Conservation (phyloP, 1,140 invertebrate genomes). For the Polypedilum pembai region DNA sequence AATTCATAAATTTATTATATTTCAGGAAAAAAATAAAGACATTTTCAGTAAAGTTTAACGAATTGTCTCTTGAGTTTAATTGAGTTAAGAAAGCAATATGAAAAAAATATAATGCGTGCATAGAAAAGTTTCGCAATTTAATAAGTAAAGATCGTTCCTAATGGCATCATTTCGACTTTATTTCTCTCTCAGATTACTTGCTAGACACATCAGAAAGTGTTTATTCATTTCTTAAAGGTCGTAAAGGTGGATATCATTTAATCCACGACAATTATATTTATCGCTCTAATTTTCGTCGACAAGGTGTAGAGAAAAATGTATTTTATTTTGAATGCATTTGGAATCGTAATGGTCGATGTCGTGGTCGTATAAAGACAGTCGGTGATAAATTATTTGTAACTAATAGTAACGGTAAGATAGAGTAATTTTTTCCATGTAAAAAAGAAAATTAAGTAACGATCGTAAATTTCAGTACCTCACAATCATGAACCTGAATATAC, state of each 20-base stretch:
- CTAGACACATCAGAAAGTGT: neutral
- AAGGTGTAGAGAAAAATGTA: constrained; percentile 38
- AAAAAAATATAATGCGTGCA: neutral
- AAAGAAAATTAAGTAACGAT: neutral
- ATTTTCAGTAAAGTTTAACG: neutral
- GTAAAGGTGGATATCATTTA: constrained; percentile 40
- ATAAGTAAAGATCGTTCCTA: neutral
- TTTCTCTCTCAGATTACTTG: constrained; percentile 24
- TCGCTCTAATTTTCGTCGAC: constrained; percentile 42
- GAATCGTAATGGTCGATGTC: constrained; percentile 41
- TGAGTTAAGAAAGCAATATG: neutral
- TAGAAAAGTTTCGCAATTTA: neutral
- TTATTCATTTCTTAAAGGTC: constrained; percentile 38
- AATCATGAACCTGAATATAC: neutral
- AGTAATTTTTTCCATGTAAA: neutral
- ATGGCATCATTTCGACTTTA: constrained; percentile 19
- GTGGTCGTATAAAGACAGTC: constrained; percentile 41
- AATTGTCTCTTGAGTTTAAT: neutral
- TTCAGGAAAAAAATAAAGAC: neutral
- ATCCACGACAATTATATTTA: constrained; percentile 42
- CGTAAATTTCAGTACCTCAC: neutral
- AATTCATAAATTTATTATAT: neutral
- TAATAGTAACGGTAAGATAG: constrained; percentile 36
- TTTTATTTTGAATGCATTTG: constrained; percentile 43
- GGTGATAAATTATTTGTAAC: constrained; percentile 42